phyloP scores from a whole-genome alignment of 2,888 invertebrate species.

The Steinernema scapterisci region DNA sequence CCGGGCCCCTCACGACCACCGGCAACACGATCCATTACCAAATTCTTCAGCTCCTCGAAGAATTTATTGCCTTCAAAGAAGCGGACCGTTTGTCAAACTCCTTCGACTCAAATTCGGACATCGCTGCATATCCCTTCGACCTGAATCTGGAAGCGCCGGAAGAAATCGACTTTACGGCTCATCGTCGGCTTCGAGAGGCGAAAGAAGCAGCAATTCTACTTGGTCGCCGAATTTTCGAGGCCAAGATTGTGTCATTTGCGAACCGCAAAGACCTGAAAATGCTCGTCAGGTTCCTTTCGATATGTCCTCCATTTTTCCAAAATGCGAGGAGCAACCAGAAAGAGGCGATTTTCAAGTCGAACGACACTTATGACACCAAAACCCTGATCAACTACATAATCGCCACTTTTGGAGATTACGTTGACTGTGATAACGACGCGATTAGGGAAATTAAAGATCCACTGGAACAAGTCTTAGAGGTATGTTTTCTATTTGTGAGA shows the following conservation, averaged over 20 bases:
- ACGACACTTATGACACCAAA: slow-evolving; percentile 6
- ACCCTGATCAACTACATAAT: slow-evolving; percentile 24
- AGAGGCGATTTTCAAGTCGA: background rate
- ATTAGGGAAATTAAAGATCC: background rate
- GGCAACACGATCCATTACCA: slow-evolving; percentile 20
- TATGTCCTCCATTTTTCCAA: background rate
- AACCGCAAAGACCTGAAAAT: slow-evolving; percentile 4
- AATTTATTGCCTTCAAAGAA: slow-evolving; percentile 28
- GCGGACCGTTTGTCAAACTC: background rate
- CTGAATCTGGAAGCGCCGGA: background rate
- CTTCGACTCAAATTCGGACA: background rate
- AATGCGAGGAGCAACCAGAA: background rate
- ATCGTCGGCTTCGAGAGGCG: background rate
- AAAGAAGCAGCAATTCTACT: slow-evolving; percentile 11
- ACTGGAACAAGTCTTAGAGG: background rate
- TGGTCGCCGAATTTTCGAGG: background rate
- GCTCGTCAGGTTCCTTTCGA: background rate
- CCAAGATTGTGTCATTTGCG: slow-evolving; percentile 26
- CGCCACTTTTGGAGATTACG: slow-evolving; percentile 18
- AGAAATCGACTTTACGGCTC: background rate
- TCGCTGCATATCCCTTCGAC: background rate
- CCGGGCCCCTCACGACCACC: background rate
- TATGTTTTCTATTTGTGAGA: too few relatives aligned
- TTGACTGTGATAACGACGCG: background rate
- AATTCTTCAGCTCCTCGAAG: background rate